Evolutionary conservation across 2,113 vertebrate species (phyloP).

Genomic region (Lagenorhynchus albirostris): DNA sequence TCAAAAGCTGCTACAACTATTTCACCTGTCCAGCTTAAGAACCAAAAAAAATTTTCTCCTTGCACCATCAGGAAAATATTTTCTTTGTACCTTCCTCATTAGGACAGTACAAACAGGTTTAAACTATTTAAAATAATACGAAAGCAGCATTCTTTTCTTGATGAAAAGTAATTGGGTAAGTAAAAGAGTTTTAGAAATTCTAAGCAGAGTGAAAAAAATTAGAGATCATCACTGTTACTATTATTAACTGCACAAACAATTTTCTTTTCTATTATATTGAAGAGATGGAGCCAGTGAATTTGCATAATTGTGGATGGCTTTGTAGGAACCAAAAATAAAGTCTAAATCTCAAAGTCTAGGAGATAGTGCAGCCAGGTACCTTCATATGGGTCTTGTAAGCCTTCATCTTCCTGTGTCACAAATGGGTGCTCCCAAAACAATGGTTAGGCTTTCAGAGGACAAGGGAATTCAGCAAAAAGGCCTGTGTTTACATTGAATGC

Average conservation of each 20-base stretch:
- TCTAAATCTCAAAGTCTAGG: background rate
- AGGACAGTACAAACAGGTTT: background rate
- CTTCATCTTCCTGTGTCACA: background rate
- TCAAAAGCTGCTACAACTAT: background rate
- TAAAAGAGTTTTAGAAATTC: conserved; percentile 4
- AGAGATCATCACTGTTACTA: background rate
- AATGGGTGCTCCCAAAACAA: background rate
- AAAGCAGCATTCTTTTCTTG: background rate
- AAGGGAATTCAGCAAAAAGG: background rate
- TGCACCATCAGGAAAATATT: background rate
- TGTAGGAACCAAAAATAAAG: background rate
- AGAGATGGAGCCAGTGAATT: background rate
- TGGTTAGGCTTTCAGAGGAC: background rate
- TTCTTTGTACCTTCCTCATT: background rate
- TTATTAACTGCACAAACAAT: background rate
- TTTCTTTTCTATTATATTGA: background rate
- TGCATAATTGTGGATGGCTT: background rate
- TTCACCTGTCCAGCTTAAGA: background rate
- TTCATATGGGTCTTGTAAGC: background rate
- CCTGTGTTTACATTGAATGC: background rate
- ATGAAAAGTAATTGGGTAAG: background rate
- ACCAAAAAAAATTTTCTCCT: background rate
- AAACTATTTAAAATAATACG: background rate
- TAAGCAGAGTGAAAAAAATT: background rate
- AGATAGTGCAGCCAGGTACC: background rate